Evolutionary conservation across 2,113 vertebrate species (phyloP).

Genomic region (Oncorhynchus tshawytscha): DNA sequence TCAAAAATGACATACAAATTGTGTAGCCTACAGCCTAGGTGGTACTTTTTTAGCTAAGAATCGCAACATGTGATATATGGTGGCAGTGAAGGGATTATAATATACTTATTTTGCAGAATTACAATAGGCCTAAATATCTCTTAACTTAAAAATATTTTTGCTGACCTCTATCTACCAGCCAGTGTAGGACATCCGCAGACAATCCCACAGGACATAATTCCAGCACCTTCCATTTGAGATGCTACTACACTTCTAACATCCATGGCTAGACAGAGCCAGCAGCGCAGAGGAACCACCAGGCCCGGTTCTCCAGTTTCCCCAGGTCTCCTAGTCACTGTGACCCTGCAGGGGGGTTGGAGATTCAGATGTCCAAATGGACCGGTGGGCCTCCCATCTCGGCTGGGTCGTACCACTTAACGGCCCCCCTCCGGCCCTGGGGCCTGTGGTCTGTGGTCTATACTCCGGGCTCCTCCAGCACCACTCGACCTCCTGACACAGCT

Average conservation of each 20-base stretch:
- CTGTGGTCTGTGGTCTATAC: conserved; percentile 14
- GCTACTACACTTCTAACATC: conserved; percentile 38
- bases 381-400: conserved; percentile 64
- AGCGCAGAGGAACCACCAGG: conserved; percentile 23
- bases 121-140: too few relatives aligned
- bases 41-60: background rate
- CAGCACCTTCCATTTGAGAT: conserved; percentile 44
- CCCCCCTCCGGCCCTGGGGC: conserved; percentile 34
- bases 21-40: background rate
- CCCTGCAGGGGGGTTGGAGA: conserved; percentile 40
- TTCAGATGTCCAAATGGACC: conserved; percentile 65
- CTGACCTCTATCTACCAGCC: too few relatives aligned
- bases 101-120: too few relatives aligned
- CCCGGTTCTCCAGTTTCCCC: conserved; percentile 13
- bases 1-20: too few relatives aligned
- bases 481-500: conserved; percentile 66
- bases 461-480: conserved; percentile 54
- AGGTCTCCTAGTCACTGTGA: conserved; percentile 42
- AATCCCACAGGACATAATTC: conserved; percentile 25
- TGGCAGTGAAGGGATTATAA: background rate
- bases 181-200: background rate
- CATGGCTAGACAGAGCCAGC: conserved; percentile 41
- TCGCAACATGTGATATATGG: background rate
- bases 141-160: too few relatives aligned
- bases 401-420: conserved; percentile 68